Percentiles rank a stretch among this genome's conserved stretches.
Conservation (phyloP, 1,140 invertebrate genomes). For the Drosophila serrata region DNA sequence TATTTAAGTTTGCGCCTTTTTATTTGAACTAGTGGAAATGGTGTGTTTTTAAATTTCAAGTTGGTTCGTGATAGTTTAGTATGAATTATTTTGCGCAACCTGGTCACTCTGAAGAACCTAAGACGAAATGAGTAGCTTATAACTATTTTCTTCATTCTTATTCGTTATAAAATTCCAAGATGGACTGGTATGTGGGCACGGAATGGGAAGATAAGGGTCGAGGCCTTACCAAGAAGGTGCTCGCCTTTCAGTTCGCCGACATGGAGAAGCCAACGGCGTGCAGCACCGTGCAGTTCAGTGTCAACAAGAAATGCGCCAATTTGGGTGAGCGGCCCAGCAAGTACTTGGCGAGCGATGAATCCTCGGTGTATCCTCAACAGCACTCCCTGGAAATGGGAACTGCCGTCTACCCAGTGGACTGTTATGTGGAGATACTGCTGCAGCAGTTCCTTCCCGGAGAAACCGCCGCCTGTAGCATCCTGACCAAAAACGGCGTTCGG, state of each 20-base stretch:
- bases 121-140: not conserved
- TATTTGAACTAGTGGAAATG: not conserved
- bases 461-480: conserved; percentile 67
- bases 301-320: conserved; percentile 51
- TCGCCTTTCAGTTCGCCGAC: conserved; percentile 46
- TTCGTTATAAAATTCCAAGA: conserved; percentile 4
- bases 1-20: not conserved
- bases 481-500: conserved; percentile 53
- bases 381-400: conserved; percentile 69
- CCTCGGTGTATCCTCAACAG: conserved; percentile 9
- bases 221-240: conserved; percentile 70
- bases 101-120: not conserved
- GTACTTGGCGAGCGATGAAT: conserved; percentile 41
- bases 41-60: not conserved
- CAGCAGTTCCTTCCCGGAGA: conserved; percentile 79
- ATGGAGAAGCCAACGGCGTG: conserved; percentile 63
- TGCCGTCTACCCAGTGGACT: conserved; percentile 73
- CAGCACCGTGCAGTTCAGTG: conserved; percentile 59
- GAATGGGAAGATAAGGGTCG: conserved; percentile 62
- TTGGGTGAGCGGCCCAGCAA: conserved; percentile 52
- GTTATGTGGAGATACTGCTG: conserved; percentile 74
- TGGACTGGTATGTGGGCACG: conserved; percentile 81
- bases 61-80: too few relatives aligned
- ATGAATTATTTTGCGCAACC: not conserved
- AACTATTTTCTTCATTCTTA: not conserved